Evolutionary conservation across 2,113 vertebrate genomes (phyloP).

Genomic region (Myotis brandtii): DNA sequence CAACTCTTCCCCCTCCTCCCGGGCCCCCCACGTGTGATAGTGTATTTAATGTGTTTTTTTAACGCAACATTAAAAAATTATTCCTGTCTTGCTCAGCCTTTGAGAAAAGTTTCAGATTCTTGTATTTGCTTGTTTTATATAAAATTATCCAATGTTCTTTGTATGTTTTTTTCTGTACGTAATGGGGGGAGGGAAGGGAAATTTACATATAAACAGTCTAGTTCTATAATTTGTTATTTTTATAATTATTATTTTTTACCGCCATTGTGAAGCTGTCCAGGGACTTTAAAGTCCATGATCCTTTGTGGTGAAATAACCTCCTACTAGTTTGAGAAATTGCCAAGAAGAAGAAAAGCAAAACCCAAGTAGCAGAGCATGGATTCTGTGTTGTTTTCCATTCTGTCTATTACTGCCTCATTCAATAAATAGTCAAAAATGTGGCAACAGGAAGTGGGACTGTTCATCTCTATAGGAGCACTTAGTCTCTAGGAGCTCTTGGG

Average conservation of each 20-base stretch:
- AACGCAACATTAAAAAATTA: constrained; percentile 76
- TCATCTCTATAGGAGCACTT: constrained; percentile 63
- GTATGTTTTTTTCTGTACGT: constrained; percentile 78
- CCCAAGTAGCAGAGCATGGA: constrained; percentile 85
- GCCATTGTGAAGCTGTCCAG: constrained; percentile 83
- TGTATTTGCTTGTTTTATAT: constrained; percentile 86
- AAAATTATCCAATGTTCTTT: constrained; percentile 77
- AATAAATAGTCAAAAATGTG: constrained; percentile 88
- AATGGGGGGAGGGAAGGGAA: constrained; percentile 61
- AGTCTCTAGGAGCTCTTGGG: not conserved
- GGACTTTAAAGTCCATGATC: constrained; percentile 82
- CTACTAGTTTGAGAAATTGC: constrained; percentile 77
- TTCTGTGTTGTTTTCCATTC: constrained; percentile 80
- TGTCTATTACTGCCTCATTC: constrained; percentile 86
- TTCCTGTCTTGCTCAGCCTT: constrained; percentile 79
- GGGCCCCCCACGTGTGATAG: not conserved
- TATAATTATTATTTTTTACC: constrained; percentile 84
- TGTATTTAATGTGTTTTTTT: constrained; percentile 79
- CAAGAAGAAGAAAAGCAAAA: constrained; percentile 67
- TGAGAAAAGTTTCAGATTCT: constrained; percentile 79
- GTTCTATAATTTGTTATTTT: constrained; percentile 78
- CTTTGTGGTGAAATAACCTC: constrained; percentile 81
- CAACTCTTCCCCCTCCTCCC: constrained; percentile 31
- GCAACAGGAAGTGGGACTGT: constrained; percentile 65
- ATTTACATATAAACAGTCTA: constrained; percentile 78